These are phyloP conservation scores for Rhaphigaster nebulosa DNA, from an alignment of 2,888 invertebrate genomes.

Conservation along the genomic window DNA sequence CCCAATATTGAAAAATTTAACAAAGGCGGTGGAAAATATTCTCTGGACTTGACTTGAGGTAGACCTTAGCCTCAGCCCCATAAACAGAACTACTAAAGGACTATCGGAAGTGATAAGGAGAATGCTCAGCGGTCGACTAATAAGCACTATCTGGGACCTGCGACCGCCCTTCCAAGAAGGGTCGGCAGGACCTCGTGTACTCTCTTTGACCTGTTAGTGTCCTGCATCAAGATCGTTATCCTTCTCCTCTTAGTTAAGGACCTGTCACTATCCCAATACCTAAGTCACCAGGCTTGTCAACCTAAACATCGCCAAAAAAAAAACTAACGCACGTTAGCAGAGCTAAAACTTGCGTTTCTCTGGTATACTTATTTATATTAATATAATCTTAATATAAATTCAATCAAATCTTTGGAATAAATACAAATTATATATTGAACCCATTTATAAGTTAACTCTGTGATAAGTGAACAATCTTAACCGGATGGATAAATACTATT, in stretches of 20 bases:
- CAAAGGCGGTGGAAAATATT: too few relatives aligned
- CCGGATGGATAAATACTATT: too few relatives aligned
- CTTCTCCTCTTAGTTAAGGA: background rate
- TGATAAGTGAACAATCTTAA: too few relatives aligned
- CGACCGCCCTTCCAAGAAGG: background rate
- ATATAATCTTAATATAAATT: too few relatives aligned
- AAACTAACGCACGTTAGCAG: background rate
- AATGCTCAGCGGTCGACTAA: background rate
- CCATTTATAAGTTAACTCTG: too few relatives aligned
- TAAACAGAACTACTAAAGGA: background rate
- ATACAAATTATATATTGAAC: too few relatives aligned
- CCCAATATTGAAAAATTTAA: too few relatives aligned
- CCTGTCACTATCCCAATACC: background rate
- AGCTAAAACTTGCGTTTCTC: background rate
- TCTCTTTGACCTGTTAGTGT: background rate
- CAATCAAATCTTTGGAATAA: too few relatives aligned
- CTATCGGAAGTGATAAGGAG: background rate
- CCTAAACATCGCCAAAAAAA: background rate
- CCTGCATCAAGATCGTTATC: background rate
- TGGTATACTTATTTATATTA: background rate
- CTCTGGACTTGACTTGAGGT: too few relatives aligned
- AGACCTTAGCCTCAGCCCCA: background rate
- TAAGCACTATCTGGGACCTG: conserved; percentile 14
- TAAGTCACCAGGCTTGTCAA: background rate
- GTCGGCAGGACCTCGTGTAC: too few relatives aligned